Conservation (phyloP, 1,140 invertebrate genomes). For the Orchesella cincta region DNA sequence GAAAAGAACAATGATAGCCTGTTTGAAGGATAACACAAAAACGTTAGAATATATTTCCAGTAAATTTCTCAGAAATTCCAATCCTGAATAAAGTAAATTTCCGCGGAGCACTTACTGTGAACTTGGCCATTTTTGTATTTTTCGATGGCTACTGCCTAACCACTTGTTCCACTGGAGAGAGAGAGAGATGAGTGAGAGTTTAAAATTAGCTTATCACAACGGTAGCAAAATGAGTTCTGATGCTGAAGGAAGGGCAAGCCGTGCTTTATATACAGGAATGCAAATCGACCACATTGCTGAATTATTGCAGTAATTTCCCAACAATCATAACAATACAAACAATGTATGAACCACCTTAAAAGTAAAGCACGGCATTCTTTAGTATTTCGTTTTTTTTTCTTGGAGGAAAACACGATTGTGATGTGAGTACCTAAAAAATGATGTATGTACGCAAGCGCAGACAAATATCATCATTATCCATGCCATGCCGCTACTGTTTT, state of each 20-base stretch:
- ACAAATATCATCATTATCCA: neutral
- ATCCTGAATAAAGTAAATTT: neutral
- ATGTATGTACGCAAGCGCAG: neutral
- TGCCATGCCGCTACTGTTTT: neutral
- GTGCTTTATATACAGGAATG: neutral
- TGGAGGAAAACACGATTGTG: conserved; percentile 5
- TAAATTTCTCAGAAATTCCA: neutral
- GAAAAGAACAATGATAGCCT: conserved; percentile 34
- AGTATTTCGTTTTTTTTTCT: too few species aligned
- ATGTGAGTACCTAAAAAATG: neutral
- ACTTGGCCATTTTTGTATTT: conserved; percentile 33
- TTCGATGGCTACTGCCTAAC: too few species aligned
- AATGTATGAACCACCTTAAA: too few species aligned
- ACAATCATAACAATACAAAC: neutral
- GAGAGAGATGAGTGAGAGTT: neutral
- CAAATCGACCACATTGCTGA: neutral
- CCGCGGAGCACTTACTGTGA: conserved; percentile 29
- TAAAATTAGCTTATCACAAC: neutral
- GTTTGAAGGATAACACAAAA: neutral
- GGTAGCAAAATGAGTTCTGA: neutral
- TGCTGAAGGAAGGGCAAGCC: neutral
- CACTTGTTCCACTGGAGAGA: neutral
- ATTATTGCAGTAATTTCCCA: conserved; percentile 9
- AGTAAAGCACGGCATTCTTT: neutral
- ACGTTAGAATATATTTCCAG: neutral